Evolutionary conservation across 2,113 vertebrate species (phyloP).

Genomic region (Peromyscus polionotus): DNA sequence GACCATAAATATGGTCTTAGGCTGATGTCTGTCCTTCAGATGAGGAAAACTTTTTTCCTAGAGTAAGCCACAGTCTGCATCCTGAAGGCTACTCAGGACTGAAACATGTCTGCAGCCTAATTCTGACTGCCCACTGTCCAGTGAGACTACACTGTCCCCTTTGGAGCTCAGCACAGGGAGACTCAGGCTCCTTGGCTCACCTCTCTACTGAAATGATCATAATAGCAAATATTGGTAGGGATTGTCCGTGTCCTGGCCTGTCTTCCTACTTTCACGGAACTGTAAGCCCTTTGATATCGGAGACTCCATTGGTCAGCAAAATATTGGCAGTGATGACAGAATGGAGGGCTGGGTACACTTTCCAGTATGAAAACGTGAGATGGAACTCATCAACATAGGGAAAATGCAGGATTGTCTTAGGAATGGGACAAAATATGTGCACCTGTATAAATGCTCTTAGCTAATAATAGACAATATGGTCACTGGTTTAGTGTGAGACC

Average conservation of each 20-base stretch:
- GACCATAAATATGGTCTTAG: neutral
- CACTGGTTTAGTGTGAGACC: neutral
- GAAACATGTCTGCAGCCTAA: neutral
- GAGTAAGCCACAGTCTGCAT: neutral
- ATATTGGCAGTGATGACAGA: fast-evolving
- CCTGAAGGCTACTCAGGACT: neutral
- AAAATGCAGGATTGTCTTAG: slow-evolving; percentile 31
- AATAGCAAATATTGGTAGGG: neutral
- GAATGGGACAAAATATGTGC: neutral
- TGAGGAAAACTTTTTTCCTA: neutral
- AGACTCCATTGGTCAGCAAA: neutral
- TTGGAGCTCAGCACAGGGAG: neutral
- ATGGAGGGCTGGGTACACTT: fast-evolving
- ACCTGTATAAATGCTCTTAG: neutral
- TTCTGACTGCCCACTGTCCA: neutral
- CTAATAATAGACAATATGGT: neutral
- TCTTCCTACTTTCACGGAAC: neutral
- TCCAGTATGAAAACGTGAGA: neutral
- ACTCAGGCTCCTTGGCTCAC: too few species aligned
- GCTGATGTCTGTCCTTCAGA: neutral
- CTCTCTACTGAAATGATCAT: neutral
- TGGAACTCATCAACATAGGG: neutral
- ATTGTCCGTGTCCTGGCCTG: neutral
- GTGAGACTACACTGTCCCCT: too few species aligned
- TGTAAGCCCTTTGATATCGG: neutral